Evolutionary conservation across 2,888 invertebrate species (phyloP), one percentile per base, ranked within the genome.

Genomic region (Oscheius onirici): DNA sequence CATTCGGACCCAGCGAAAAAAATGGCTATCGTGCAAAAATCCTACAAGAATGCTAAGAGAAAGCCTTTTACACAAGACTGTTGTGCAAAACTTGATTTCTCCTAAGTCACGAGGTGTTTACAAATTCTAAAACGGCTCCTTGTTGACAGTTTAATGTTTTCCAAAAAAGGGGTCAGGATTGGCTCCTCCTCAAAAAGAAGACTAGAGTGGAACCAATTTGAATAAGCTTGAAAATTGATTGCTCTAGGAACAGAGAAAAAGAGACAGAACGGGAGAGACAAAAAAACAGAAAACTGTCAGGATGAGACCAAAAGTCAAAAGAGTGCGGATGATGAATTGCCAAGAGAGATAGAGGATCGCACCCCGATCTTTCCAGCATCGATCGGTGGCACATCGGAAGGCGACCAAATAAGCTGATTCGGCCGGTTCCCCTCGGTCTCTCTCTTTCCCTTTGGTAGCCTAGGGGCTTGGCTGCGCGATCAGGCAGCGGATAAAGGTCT

Each of bases 371-470:
- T 34, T 34, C 34, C 22, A 46, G n/a, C 63, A 63, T 63, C 63
- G 63, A 63, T 63, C 63, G 63, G 17, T 63, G 63, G 63, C 63
- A 46, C 46, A 63, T 63, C 63, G 63, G 63, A 63, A 63, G 34
- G 34, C 63, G 63, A 63, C 63, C 63, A 63, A 63, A 63, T 63
- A 63, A 63, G 63, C 63, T 63, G 63, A 63, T 63, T 24, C 63
- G 34, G 63, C 63, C 63, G 63, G 63, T 63, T 63, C 63, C 34
- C 34, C 34, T 34, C 34, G 34, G 34, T 34, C 34, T 34, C 34
- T 34, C 34, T 34, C 34, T 34, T 8, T 34, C 34, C 8, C 34
- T 34, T 34, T 34, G 34, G 34, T 34, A 34, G 34, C 34, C 8
- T 34, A 3, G 34, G 34, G 34, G 34, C 34, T 61, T 17, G 46